Evolutionary conservation across 2,797 vertebrate genomes (phyloP).

Genomic region (Leptoclinus maculatus): DNA sequence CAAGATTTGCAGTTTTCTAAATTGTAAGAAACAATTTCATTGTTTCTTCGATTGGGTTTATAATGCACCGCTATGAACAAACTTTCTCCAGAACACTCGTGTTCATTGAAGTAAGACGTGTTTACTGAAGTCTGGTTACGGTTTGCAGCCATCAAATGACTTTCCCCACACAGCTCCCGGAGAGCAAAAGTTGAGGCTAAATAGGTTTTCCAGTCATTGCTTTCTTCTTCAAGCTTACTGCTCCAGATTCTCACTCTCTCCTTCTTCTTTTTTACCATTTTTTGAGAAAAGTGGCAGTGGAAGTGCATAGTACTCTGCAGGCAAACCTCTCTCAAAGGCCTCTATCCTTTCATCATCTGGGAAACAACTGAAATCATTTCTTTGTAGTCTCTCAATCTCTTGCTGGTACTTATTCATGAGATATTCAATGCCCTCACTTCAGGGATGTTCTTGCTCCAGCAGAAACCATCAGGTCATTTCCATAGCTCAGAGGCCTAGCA

Average conservation of each 20-base stretch:
- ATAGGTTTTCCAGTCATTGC: neutral
- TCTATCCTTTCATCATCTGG: constrained; percentile 22
- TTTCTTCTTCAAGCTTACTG: constrained; percentile 3
- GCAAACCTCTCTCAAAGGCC: neutral
- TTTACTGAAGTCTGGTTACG: neutral
- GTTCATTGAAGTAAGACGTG: neutral
- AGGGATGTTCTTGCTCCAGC: neutral
- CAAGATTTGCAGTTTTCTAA: neutral
- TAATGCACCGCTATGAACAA: neutral
- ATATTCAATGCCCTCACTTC: neutral
- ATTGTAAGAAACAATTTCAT: neutral
- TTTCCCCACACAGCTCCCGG: neutral
- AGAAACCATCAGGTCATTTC: neutral
- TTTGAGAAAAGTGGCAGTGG: neutral
- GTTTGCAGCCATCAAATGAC: constrained; percentile 23
- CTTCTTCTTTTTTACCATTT: neutral
- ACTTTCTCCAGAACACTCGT: neutral
- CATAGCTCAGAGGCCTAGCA: neutral
- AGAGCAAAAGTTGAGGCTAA: neutral
- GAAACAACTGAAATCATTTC: neutral
- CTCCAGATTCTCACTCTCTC: neutral
- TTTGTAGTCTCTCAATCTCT: constrained; percentile 12
- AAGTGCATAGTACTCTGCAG: neutral
- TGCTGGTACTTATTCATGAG: constrained; percentile 6
- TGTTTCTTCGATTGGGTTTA: neutral